phyloP scores from a whole-genome alignment of 2,113 vertebrate species.

The Falco punctatus region DNA sequence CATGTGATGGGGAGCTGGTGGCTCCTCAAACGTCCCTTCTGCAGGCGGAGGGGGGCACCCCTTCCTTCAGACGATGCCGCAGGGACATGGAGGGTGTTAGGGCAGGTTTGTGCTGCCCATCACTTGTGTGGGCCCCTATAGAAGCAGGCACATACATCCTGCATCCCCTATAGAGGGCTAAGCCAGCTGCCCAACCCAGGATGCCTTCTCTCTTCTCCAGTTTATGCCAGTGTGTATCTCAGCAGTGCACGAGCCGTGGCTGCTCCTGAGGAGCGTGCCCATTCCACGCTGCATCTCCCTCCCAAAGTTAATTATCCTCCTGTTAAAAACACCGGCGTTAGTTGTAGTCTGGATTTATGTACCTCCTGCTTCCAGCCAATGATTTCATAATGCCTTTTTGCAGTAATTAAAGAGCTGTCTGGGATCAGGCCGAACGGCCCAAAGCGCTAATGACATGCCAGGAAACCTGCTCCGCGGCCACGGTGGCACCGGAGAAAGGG shows the following conservation, averaged over 20 bases:
- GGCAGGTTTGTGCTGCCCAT: not conserved
- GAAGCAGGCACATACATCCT: not conserved
- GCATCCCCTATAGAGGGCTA: not conserved
- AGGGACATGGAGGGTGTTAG: not conserved
- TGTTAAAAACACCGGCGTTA: not conserved
- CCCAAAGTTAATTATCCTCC: not conserved
- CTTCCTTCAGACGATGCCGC: fast-evolving
- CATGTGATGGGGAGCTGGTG: not conserved
- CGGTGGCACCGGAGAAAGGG: not conserved
- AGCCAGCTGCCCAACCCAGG: not conserved
- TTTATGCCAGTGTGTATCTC: too few species aligned
- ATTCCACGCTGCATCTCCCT: not conserved
- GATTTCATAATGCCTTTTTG: not conserved
- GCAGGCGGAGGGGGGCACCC: not conserved
- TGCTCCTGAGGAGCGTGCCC: not conserved
- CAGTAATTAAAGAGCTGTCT: not conserved
- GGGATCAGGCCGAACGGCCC: not conserved
- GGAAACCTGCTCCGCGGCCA: not conserved
- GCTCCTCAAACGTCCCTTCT: not conserved
- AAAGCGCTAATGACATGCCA: not conserved
- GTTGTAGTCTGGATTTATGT: too few species aligned
- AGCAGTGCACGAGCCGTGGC: too few species aligned
- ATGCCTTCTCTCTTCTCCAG: too few species aligned
- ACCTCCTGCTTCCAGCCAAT: not conserved
- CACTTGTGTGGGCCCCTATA: not conserved